phyloP scores from a whole-genome alignment of 1,140 invertebrate species.

The Vanessa atalanta region DNA sequence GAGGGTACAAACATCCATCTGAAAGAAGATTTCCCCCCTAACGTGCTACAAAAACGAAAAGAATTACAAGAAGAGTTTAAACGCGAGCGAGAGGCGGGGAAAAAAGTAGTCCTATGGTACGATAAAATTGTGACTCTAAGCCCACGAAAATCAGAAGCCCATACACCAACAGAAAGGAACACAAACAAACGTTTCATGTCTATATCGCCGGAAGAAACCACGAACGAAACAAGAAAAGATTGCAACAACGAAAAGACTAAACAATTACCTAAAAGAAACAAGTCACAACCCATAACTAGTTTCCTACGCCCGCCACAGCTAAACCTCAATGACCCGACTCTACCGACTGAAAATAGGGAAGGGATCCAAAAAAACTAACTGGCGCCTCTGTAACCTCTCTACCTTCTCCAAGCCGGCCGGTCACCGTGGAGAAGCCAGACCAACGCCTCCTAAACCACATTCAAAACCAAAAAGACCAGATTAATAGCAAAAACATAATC shows the following conservation, averaged over 20 bases:
- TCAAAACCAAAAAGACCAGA: slow-evolving; percentile 8
- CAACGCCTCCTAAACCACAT: slow-evolving; percentile 29
- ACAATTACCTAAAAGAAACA: slow-evolving; percentile 21
- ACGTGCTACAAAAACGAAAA: slow-evolving; percentile 14
- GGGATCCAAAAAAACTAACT: slow-evolving; percentile 25
- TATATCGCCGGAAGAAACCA: slow-evolving; percentile 7
- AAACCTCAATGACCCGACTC: not conserved
- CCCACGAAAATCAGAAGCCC: slow-evolving; percentile 6
- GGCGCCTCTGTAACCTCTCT: slow-evolving; percentile 29
- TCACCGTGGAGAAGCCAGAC: slow-evolving; percentile 36
- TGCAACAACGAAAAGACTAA: not conserved
- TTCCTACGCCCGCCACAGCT: slow-evolving; percentile 11
- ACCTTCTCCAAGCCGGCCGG: slow-evolving; percentile 41
- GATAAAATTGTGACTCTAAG: slow-evolving; percentile 30
- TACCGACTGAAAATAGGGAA: not conserved
- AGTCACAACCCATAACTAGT: slow-evolving; percentile 21
- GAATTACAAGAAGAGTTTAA: slow-evolving; percentile 2
- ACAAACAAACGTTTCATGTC: slow-evolving; percentile 16
- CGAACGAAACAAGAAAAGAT: not conserved
- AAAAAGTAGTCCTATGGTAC: slow-evolving; percentile 26
- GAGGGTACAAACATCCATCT: not conserved
- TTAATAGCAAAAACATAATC: slow-evolving; percentile 26
- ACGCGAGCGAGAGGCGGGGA: slow-evolving; percentile 14
- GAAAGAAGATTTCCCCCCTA: slow-evolving; percentile 26
- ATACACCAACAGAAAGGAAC: not conserved